These are phyloP conservation scores for Chaetorhynchus papuensis DNA, from an alignment of 2,113 vertebrate species.

Conservation along the genomic window DNA sequence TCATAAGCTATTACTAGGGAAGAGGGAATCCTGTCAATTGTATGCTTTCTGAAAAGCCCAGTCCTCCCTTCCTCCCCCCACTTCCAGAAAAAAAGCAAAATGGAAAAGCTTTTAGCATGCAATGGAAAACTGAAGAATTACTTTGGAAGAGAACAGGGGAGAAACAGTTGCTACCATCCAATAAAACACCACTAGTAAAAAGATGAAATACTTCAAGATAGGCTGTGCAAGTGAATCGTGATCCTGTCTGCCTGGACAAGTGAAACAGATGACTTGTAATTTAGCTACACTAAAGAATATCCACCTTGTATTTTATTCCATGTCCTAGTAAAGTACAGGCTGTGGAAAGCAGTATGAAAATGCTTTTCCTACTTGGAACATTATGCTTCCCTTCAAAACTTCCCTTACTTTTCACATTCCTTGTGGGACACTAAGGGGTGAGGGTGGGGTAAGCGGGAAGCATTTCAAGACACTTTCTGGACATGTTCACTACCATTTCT, in stretches of 20 bases:
- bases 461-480: background rate
- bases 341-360: background rate
- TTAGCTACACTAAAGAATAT: constrained; percentile 8
- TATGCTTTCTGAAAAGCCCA: constrained; percentile 62
- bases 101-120: constrained; percentile 58
- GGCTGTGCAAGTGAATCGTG: constrained; percentile 48
- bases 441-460: background rate
- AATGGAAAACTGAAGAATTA: constrained; percentile 57
- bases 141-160: constrained; percentile 37
- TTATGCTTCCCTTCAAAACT: background rate
- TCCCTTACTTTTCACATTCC: background rate
- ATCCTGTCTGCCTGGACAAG: constrained; percentile 30
- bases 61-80: constrained; percentile 25
- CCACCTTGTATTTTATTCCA: background rate
- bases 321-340: background rate
- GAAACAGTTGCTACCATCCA: constrained; percentile 49
- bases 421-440: background rate
- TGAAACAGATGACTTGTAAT: background rate
- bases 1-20: constrained; percentile 66
- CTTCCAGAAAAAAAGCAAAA: constrained; percentile 17
- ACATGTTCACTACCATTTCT: background rate
- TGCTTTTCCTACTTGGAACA: constrained; percentile 8
- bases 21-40: constrained; percentile 66
- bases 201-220: constrained; percentile 47
- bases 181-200: constrained; percentile 28